Evolutionary conservation across 2,113 vertebrate species (phyloP).

Genomic region (Butorides virescens): DNA sequence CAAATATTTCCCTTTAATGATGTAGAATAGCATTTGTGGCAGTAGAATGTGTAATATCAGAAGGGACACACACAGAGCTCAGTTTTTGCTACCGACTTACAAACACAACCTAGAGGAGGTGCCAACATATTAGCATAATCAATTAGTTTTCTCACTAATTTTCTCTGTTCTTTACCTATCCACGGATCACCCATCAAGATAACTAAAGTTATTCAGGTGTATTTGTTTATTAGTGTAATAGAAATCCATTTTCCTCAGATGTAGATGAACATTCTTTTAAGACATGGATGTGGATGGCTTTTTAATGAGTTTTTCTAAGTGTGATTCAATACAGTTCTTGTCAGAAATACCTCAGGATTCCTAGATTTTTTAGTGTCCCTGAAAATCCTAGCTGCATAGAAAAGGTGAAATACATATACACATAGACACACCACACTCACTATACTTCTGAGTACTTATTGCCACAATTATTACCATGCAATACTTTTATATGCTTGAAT

Average conservation of each 20-base stretch:
- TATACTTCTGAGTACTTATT: background rate
- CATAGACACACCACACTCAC: rapidly evolving
- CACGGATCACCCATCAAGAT: background rate
- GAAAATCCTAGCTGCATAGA: background rate
- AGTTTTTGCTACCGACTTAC: background rate
- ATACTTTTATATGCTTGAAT: background rate
- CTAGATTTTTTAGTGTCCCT: background rate
- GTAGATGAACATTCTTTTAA: background rate
- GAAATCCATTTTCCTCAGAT: background rate
- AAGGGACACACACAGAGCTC: background rate
- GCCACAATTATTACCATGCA: background rate
- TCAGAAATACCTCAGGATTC: background rate
- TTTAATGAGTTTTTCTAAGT: background rate
- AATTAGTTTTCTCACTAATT: background rate
- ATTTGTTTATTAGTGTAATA: background rate
- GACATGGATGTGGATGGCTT: background rate
- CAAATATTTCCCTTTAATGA: background rate
- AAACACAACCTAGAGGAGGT: background rate
- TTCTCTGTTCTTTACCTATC: background rate
- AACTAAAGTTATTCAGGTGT: background rate
- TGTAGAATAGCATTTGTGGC: background rate
- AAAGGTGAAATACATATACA: background rate
- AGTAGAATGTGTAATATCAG: background rate
- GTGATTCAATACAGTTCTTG: background rate
- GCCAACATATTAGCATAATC: background rate